Base-by-base conservation (phyloP, 2,113 vertebrate species). In the Lates calcarifer region DNA sequence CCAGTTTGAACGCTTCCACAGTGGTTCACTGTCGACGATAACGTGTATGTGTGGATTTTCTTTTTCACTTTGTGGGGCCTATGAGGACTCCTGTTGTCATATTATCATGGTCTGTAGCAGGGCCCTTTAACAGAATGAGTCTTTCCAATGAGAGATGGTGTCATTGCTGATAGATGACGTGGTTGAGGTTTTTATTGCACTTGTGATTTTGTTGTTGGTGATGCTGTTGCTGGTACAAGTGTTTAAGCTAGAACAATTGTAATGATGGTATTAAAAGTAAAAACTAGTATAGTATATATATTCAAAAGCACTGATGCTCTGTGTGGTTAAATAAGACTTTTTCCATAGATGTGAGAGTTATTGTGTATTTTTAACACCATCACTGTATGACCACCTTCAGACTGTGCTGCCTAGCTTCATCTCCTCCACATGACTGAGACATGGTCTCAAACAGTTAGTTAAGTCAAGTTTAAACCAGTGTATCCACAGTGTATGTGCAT, bases 401-500 rank as follows among this genome's bases (percentile, higher is more conserved):
- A 20, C 17, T 43, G 15, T 22, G 56, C 35, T 41, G 22, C 15
- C 14, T 17, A 17, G 17, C 24, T n/a, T 37, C 3, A 53, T 29
- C 3, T 53, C 9, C 37, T 66, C 7, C 0, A 41, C 10, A 28
- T 49, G 57, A 87, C 57, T n/a, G 9, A 71, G 63, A 29, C 31
- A 31, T 63, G 39, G 10, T 64, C 22, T 70, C 7, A 82, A 35
- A 18, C 20, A 35, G n/a, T n/a, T n/a, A n/a, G n/a, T n/a, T 35
- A 53, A 74, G 11, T 70, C 22, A 58, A 71, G 9, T 22, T 47
- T 53, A 45, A 37, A 53, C 58, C 49, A 64, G 17, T n/a, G n/a
- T n/a, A n/a, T n/a, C n/a, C n/a, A 49, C 29, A 29, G 12, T 31
- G 6, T 66, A 17, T 69, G 64, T 68, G 60, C 77, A 75, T 71